Evolutionary conservation across 2,797 vertebrate species (phyloP), one percentile per base, ranked within the genome.

Genomic region (Muscicapa comitata): DNA sequence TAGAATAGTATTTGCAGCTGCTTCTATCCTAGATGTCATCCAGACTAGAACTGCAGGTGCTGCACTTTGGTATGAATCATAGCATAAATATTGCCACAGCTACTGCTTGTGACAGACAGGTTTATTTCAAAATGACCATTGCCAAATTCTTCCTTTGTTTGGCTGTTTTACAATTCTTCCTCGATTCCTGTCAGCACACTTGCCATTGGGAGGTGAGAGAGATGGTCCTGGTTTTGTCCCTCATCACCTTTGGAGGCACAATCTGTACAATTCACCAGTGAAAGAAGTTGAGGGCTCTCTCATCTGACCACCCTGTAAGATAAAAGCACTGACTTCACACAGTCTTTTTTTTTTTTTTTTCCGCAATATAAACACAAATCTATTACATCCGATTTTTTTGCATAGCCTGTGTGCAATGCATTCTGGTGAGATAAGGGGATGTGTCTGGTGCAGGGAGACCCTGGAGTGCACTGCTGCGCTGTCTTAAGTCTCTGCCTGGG

Each of bases 111-210:
- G 80, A 88, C 83, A 89, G 95, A 93, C 92, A 92, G 71, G 88
- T 76, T 86, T 71, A 47, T 95, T 97, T 96, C 95, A 95, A 94
- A 95, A 95, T 73, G 6, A 33, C 19, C 17, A 8, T 95, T 93
- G 90, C 96, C 73, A 94, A 94, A 95, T 59, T 81, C 66, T 19
- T 95, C 43, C 47, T 92, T 78, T 86, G 67, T 86, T 31, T 81
- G 88, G 14, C 70, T 81, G 28, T 43, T 90, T 78, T 92, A 92
- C 58, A 86, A 10, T 40, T 67, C 48, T 79, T 75, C 82, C 76
- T 73, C 0, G 0, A 68, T 72, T 81, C 47, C 31, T 43, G 47
- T 55, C 79, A 73, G 55, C 43, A 58, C 50, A 31, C 37, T 58
- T 82, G 80, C 29, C 2, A 0, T 1, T 48, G 37, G 11, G 33